Base-by-base conservation (phyloP, 2,797 vertebrate species). In the Acropternis orthonyx region DNA sequence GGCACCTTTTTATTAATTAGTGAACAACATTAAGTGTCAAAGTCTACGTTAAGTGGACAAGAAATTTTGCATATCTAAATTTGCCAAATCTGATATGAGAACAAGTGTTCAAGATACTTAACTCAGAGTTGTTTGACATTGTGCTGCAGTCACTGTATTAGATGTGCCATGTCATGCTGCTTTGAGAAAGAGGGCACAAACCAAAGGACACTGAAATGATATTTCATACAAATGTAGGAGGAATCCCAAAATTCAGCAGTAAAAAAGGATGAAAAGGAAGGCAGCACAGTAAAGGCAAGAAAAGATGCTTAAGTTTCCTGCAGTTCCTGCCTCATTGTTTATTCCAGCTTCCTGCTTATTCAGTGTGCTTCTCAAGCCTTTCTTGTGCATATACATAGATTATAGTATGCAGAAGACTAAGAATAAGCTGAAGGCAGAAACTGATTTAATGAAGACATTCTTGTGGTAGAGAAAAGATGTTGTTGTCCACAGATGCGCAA, bases 401-500 rank as follows among this genome's bases (percentile, higher is more conserved):
- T 88, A 92, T 30, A 81, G 79, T 63, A 81, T 93, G 89, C 89
- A 95, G 76, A 89, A 92, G 73, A 74, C 89, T 85, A 96, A 93
- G 89, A 97, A 97, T 96, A 84, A 94, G 88, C 88, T 93, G 94
- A 88, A 95, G 91, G 88, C 88, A 96, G 80, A 96, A 96, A 86
- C 94, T 82, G 91, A 90, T 65, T 95, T 95, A 97, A 95, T 96
- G 92, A 97, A 96, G 88, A 93, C 79, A 88, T 95, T 97, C 88
- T 96, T 95, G 79, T 86, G 76, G n/a, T 55, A 92, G 89, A 96
- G 82, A 96, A 97, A 95, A 93, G 95, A 93, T 91, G 91, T 91
- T 95, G 94, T 95, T 96, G 94, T 96, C 92, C 91, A 62, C 96
- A 97, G 96, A 96, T 96, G 95, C 52, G 83, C 94, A 79, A 92